phyloP scores from a whole-genome alignment of 1,140 invertebrate genomes.

The Zaprionus capensis region DNA sequence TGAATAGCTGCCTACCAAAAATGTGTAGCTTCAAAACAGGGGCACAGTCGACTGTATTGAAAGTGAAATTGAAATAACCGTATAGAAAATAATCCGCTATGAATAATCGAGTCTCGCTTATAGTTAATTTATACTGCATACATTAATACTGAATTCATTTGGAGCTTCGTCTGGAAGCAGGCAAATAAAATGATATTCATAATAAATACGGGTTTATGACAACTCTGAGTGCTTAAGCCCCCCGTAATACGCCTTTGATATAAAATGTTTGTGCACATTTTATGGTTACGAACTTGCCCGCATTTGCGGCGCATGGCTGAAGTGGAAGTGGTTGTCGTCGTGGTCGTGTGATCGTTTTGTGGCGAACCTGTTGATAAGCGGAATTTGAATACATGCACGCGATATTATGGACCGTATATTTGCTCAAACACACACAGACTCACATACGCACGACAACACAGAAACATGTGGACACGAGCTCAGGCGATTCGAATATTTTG shows the following conservation, averaged over 20 bases:
- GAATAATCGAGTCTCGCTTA: background rate
- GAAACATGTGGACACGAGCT: constrained; percentile 19
- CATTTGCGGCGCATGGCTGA: constrained; percentile 18
- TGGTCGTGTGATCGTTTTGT: constrained; percentile 43
- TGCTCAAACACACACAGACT: constrained; percentile 22
- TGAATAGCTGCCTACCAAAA: too few species aligned
- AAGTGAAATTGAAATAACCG: background rate
- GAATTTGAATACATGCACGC: constrained; percentile 75
- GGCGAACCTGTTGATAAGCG: constrained; percentile 73
- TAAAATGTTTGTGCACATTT: constrained; percentile 60
- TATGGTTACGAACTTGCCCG: constrained; percentile 53
- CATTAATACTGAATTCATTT: background rate
- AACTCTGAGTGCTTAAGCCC: constrained; percentile 20
- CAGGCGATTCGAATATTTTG: constrained; percentile 19
- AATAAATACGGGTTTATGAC: background rate
- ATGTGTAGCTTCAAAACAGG: background rate
- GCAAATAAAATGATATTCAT: background rate
- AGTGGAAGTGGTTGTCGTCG: constrained; percentile 44
- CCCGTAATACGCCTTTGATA: constrained; percentile 26
- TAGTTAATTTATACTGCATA: background rate
- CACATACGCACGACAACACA: constrained; percentile 16
- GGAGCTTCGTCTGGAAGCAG: background rate
- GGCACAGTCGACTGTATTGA: background rate
- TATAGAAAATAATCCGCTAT: background rate
- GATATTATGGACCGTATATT: constrained; percentile 45